Percentiles rank a stretch among this genome's conserved stretches.
Conservation (phyloP, 2,888 invertebrate species). For the Entomobrya proxima region DNA sequence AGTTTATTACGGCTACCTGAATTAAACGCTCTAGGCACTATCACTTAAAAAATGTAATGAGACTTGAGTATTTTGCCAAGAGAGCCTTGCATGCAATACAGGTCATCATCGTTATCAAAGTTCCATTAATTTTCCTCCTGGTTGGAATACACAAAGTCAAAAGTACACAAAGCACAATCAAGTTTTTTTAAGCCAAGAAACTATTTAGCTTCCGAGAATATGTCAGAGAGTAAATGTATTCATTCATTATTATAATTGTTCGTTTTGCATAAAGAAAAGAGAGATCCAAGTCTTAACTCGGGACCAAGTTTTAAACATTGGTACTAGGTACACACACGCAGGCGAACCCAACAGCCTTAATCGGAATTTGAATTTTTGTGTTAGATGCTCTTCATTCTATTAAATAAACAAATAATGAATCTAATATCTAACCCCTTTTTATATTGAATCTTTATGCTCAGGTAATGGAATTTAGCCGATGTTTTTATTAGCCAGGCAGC, state of each 20-base stretch:
- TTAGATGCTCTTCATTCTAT: too few relatives aligned
- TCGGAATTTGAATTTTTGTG: too few relatives aligned
- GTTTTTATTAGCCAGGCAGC: too few relatives aligned
- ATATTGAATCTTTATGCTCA: too few relatives aligned
- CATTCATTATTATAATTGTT: background rate
- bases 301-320: background rate
- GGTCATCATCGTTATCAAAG: background rate
- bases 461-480: too few relatives aligned
- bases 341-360: too few relatives aligned
- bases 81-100: background rate
- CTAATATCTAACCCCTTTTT: too few relatives aligned
- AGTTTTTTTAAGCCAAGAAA: background rate
- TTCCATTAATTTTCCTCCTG: background rate
- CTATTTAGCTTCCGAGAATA: background rate
- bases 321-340: too few relatives aligned
- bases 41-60: background rate
- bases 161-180: too few relatives aligned
- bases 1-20: background rate
- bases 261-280: background rate
- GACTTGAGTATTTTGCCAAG: background rate
- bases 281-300: background rate
- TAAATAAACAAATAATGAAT: too few relatives aligned
- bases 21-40: conserved; percentile 4
- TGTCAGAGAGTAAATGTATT: background rate
- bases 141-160: background rate